Percentiles rank a stretch among this genome's conserved stretches.
These are phyloP conservation scores for Sapajus apella DNA, from an alignment of 2,113 vertebrate species.

Conservation along the genomic window DNA sequence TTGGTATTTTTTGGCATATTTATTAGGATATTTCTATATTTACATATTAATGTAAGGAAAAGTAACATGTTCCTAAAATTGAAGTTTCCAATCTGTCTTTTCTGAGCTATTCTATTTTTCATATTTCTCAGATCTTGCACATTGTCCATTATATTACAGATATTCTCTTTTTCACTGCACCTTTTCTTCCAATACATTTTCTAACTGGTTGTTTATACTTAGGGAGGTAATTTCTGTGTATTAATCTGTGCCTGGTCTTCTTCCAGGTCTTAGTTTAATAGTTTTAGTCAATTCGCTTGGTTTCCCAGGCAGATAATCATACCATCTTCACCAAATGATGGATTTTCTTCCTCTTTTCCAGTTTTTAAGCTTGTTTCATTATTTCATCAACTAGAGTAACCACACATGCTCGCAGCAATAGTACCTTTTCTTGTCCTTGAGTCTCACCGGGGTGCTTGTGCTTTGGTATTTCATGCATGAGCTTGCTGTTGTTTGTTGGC, in stretches of 20 bases:
- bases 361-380: neutral
- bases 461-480: rapidly evolving
- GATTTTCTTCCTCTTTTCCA: neutral
- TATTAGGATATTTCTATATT: neutral
- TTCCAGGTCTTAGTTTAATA: neutral
- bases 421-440: neutral
- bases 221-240: neutral
- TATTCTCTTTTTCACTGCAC: no score
- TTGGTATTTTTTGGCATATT: neutral
- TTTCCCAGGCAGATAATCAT: neutral
- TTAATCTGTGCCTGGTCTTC: no score
- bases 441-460: neutral
- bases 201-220: neutral
- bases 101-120: neutral
- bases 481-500: neutral
- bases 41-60: neutral
- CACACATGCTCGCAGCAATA: neutral
- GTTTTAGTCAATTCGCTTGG: no score
- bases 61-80: no score
- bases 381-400: no score
- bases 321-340: neutral
- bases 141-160: neutral
- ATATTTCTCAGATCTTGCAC: neutral
- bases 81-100: neutral
- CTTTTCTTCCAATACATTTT: neutral